Conservation (phyloP, 1,140 invertebrate species). For the Leptinotarsa defecta region DNA sequence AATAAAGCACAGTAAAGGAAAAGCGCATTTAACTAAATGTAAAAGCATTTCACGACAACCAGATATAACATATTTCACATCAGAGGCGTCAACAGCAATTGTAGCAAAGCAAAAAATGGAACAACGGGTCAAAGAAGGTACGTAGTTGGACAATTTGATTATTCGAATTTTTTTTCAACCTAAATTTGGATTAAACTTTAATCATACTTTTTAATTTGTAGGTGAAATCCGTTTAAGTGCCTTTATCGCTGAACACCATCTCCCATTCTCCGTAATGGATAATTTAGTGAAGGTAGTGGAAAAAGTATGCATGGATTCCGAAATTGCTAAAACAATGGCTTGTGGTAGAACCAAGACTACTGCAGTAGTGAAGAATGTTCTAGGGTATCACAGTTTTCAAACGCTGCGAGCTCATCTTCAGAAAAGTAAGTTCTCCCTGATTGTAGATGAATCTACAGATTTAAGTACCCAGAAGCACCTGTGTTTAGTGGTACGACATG, state of each 20-base stretch:
- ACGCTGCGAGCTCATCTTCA: slow-evolving; percentile 41
- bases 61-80: slow-evolving; percentile 15
- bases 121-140: slow-evolving; percentile 31
- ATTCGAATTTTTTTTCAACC: no score
- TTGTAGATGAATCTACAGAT: slow-evolving; percentile 55
- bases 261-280: slow-evolving; percentile 28
- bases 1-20: slow-evolving; percentile 26
- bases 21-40: slow-evolving; percentile 26
- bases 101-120: slow-evolving; percentile 24
- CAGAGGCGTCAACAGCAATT: background rate
- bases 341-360: background rate
- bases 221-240: background rate
- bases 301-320: slow-evolving; percentile 22
- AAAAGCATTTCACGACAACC: background rate
- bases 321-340: slow-evolving; percentile 7
- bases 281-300: slow-evolving; percentile 20
- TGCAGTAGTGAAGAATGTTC: slow-evolving; percentile 12
- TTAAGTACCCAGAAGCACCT: slow-evolving; percentile 14
- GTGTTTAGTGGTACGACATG: slow-evolving; percentile 33
- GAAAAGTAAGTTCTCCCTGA: slow-evolving; percentile 50
- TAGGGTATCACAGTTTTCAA: slow-evolving; percentile 4
- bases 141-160: background rate
- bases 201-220: no score
- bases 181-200: no score
- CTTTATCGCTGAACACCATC: slow-evolving; percentile 34